Base-by-base conservation (phyloP, 2,888 invertebrate genomes). In the Sphecodes monilicornis region DNA sequence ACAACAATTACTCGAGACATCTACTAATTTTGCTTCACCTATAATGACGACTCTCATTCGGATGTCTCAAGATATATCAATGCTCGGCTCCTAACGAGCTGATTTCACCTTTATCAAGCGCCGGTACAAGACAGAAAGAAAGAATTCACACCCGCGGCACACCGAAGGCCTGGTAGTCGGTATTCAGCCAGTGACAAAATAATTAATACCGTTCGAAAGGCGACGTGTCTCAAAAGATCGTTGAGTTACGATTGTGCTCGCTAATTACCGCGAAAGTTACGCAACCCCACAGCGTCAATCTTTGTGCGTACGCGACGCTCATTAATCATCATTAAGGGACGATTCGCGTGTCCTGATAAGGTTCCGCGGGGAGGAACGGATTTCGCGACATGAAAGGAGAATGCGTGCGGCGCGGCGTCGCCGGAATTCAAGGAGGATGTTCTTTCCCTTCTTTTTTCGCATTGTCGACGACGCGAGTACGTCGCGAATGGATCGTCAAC, bases 291-390 rank as follows among this genome's bases (percentile, higher is more conserved):
- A 18, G 64, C 64, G 72, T 39, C 57, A 43, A n/a, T 43, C 39
- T 57, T 69, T 32, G 76, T 36, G 11, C 71, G 75, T 43, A 43
- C 70, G 29, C 29, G 64, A 54, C 50, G 78, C 75, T 80, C 88
- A 86, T 90, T 89, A 90, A 90, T 90, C 90, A 90, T 90, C 89
- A 90, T 90, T 86, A 90, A 89, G 89, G 82, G 86, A 84, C 86
- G 90, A 90, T 90, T 88, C 86, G 82, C 80, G 77, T 72, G 77
- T 64, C 50, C 83, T 82, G 81, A 76, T 84, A 86, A 88, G 79
- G 76, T 36, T 82, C 41, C 22, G 87, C 87, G 77, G 76, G 32
- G 26, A 18, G 18, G 22, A n/a, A 18, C 68, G 41, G 83, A 81
- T 88, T 81, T 80, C 73, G 80, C 84, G 75, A 74, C 76, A 73